Evolutionary conservation across 1,140 invertebrate species (phyloP), one percentile per base, ranked within the genome.

Genomic region (Dendroctonus ponderosae): DNA sequence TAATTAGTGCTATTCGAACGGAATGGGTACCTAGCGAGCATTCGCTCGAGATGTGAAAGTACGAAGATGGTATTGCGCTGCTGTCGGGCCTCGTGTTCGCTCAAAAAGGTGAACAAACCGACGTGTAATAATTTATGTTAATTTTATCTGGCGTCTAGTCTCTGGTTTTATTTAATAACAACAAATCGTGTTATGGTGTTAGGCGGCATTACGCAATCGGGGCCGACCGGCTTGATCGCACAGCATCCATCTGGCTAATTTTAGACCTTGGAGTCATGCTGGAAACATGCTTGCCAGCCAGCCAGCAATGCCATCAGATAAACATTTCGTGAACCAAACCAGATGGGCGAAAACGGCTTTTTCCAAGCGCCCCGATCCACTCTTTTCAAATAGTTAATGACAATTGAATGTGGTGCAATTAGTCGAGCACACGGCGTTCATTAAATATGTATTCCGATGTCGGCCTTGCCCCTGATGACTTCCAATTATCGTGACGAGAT

Each of bases 91-190:
- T 56, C 41, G 53, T 37, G 53, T 56, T 37, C 53, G 41, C 38
- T 56, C 41, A 37, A 11, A 56, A 56, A 56, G 53, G 53, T 56
- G 53, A 56, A 56, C 53, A 56, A 56, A 56, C 53, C 53, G 11
- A 56, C 8, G 53, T 56, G 39, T 56, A 56, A 56, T 56, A 41
- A 26, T 52, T 52, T 52, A 52, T 52, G 53, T 56, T 39, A 56
- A 56, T 56, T 56, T 56, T 56, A 56, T 56, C 53, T 56, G 37
- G 41, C 26, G 53, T 56, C 53, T 56, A 40, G 53, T 56, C 53
- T 56, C 37, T 26, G 15, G 39, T 8, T 56, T 56, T 56, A 40
- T 56, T 56, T 56, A 56, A 56, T 56, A 56, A 56, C 37, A 46
- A 26, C 26, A 26, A 26, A 26, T 26, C 26, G 26, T 11, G 38